phyloP scores from a whole-genome alignment of 2,888 invertebrate genomes.

The Megastigmus dorsalis region DNA sequence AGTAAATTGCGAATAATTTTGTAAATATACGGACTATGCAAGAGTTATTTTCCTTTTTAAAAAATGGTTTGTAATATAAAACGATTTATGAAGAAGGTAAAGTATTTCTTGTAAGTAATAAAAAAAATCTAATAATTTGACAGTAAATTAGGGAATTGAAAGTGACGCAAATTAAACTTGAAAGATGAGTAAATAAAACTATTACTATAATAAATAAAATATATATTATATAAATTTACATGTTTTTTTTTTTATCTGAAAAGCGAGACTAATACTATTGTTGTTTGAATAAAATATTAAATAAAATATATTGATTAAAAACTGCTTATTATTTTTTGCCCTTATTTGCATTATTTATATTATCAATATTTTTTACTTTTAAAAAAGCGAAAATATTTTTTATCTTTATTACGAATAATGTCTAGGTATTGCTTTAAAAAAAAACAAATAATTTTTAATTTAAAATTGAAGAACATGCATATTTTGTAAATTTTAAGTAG shows the following conservation, averaged over 20 bases:
- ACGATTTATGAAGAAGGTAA: constrained; percentile 12
- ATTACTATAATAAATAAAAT: constrained; percentile 31
- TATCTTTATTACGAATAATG: background rate
- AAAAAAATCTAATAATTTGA: constrained; percentile 24
- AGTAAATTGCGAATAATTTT: constrained; percentile 25
- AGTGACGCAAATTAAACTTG: constrained; percentile 24
- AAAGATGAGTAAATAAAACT: constrained; percentile 32
- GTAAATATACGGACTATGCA: constrained; percentile 41
- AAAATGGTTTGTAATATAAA: constrained; percentile 13
- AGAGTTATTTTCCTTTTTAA: constrained; percentile 25
- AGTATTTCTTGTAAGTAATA: constrained; percentile 26
- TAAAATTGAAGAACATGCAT: background rate
- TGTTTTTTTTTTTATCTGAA: constrained; percentile 45
- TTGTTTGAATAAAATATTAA: constrained; percentile 52
- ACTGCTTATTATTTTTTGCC: too few relatives aligned
- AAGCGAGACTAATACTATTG: constrained; percentile 45
- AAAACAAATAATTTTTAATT: background rate
- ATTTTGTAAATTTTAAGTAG: background rate
- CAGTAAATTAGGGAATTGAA: constrained; percentile 33
- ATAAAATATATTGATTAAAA: constrained; percentile 53
- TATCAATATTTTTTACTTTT: background rate
- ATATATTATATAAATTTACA: constrained; percentile 44
- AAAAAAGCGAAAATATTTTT: background rate
- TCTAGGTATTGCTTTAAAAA: background rate
- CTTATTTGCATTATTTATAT: background rate